Percentiles rank a stretch among this genome's conserved stretches.
Conservation (phyloP, 2,888 invertebrate species). For the Hemicrepidius hirtus region DNA sequence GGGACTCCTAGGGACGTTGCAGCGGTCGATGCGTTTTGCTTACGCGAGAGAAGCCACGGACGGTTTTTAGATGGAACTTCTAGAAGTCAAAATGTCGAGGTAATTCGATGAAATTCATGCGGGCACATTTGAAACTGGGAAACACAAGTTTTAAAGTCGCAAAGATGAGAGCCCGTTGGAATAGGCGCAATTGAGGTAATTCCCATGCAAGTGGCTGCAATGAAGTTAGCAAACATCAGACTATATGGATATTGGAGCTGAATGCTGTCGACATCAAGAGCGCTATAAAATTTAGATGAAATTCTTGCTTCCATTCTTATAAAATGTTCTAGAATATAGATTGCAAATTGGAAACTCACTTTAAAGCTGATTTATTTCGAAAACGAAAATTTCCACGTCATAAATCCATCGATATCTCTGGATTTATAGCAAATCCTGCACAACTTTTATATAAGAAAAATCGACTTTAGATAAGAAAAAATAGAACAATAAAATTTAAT, state of each 20-base stretch:
- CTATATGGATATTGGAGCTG: slow-evolving; percentile 56
- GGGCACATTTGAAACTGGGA: slow-evolving; percentile 32
- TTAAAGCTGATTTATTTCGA: slow-evolving; percentile 22
- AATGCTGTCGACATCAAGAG: slow-evolving; percentile 57
- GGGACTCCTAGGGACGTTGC: slow-evolving; percentile 53
- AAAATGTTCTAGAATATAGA: slow-evolving; percentile 57
- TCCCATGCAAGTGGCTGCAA: slow-evolving; percentile 58
- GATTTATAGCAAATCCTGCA: no score
- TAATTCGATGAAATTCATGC: slow-evolving; percentile 40
- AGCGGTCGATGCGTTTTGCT: slow-evolving; percentile 61
- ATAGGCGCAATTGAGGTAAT: slow-evolving; percentile 54
- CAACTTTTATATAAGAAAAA: no score
- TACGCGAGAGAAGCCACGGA: slow-evolving; percentile 20
- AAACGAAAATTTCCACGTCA: not conserved
- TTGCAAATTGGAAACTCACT: slow-evolving; percentile 50
- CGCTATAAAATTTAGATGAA: slow-evolving; percentile 59
- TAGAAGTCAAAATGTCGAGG: slow-evolving; percentile 18
- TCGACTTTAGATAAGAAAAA: no score
- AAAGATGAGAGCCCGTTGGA: slow-evolving; percentile 30
- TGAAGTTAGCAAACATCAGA: slow-evolving; percentile 57
- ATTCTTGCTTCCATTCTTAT: slow-evolving; percentile 55
- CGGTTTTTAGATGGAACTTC: slow-evolving; percentile 11
- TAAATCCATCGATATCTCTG: not conserved
- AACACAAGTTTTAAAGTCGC: slow-evolving; percentile 44
- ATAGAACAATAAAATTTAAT: no score